Percentiles rank a stretch among this genome's conserved stretches.
Conservation (phyloP, 2,888 invertebrate species). For the Mactromeris polynyma region DNA sequence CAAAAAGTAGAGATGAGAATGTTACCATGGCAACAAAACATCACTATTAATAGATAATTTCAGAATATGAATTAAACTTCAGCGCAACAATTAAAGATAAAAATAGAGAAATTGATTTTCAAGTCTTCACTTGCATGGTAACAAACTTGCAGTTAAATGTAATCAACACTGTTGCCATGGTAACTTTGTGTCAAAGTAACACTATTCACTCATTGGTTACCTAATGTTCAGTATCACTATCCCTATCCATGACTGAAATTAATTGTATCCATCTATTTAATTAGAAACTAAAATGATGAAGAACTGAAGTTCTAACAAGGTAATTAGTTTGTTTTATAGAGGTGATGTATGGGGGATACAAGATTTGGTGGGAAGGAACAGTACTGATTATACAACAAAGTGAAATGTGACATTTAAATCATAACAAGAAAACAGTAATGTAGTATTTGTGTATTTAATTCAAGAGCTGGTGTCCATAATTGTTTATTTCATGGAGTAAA, state of each 20-base stretch:
- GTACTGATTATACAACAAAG: background rate
- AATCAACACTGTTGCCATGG: slow-evolving; percentile 37
- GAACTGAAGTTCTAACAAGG: background rate
- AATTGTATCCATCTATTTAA: slow-evolving; percentile 30
- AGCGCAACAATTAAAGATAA: background rate
- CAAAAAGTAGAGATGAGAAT: slow-evolving; percentile 22
- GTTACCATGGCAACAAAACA: slow-evolving; percentile 34
- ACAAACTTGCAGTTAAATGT: background rate
- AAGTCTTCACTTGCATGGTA: background rate
- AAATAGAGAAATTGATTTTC: background rate
- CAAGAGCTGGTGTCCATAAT: background rate
- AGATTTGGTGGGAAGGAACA: background rate
- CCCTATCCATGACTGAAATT: slow-evolving; percentile 63
- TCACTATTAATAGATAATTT: background rate
- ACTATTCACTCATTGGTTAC: slow-evolving; percentile 55
- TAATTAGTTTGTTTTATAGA: background rate
- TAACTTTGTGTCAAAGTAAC: slow-evolving; percentile 51
- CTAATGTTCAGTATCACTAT: slow-evolving; percentile 66
- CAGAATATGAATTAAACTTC: background rate
- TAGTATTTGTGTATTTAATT: background rate
- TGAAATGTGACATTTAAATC: background rate
- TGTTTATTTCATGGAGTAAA: background rate
- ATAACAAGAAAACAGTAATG: background rate
- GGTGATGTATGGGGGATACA: background rate
- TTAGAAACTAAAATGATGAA: background rate